phyloP scores from a whole-genome alignment of 2,888 invertebrate genomes.

The Sacculina carcini region DNA sequence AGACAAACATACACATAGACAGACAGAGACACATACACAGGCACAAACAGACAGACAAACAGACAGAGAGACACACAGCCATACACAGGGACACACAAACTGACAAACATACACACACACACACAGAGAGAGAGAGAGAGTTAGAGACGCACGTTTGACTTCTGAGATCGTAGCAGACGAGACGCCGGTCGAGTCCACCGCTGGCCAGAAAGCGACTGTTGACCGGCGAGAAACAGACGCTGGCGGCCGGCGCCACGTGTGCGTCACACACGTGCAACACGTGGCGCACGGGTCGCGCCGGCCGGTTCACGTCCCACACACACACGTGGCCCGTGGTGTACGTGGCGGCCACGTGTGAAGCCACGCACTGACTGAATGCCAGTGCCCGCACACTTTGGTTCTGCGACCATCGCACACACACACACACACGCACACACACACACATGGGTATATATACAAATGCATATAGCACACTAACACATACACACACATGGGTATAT shows the following conservation, averaged over 20 bases:
- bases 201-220: conserved; percentile 21
- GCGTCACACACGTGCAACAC: conserved; percentile 18
- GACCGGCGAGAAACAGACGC: conserved; percentile 22
- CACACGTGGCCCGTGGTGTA: conserved; percentile 20
- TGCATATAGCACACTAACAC: too few species aligned
- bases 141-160: conserved; percentile 17
- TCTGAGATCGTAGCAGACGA: conserved; percentile 20
- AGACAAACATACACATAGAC: too few species aligned
- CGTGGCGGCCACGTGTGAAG: conserved; percentile 18
- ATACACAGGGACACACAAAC: neutral
- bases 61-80: too few species aligned
- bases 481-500: too few species aligned
- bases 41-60: too few species aligned
- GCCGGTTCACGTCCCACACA: conserved; percentile 20
- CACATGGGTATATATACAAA: too few species aligned
- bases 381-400: neutral
- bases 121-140: neutral
- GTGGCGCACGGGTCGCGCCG: too few species aligned
- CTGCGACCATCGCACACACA: too few species aligned
- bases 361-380: neutral
- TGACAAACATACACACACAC: neutral
- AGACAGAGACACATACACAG: too few species aligned
- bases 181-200: conserved; percentile 22
- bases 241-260: conserved; percentile 20
- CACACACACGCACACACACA: too few species aligned